Evolutionary conservation across 2,797 vertebrate genomes (phyloP).

Genomic region (Thripadectes ignobilis): DNA sequence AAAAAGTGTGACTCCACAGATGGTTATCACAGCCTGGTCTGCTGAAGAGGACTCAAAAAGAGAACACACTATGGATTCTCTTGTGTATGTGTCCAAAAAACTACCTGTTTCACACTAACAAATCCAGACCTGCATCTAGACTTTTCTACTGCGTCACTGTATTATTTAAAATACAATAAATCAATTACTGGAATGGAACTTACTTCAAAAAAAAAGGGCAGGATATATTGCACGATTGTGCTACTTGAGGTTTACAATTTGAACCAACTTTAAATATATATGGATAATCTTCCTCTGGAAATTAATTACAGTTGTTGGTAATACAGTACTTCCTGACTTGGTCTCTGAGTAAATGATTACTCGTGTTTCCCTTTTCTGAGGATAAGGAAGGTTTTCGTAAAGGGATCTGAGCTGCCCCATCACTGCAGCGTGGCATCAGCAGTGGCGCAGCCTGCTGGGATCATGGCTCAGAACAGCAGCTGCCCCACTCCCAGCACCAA

Average conservation of each 20-base stretch:
- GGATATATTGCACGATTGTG: accelerated
- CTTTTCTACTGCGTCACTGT: neutral
- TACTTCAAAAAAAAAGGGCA: neutral
- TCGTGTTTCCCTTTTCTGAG: neutral
- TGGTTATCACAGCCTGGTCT: neutral
- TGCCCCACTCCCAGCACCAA: neutral
- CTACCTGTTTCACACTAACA: neutral
- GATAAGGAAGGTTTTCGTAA: neutral
- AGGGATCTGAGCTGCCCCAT: neutral
- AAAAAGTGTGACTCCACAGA: neutral
- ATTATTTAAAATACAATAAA: neutral
- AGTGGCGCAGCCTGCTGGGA: neutral
- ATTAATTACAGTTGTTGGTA: neutral
- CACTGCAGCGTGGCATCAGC: neutral
- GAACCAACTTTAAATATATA: neutral
- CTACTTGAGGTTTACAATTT: neutral
- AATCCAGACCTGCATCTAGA: neutral
- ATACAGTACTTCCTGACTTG: neutral
- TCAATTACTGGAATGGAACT: neutral
- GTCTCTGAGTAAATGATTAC: neutral
- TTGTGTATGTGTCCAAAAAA: neutral
- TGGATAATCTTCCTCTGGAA: neutral
- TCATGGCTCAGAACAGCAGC: neutral
- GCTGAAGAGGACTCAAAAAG: neutral
- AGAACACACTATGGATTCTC: neutral